Percentiles rank a stretch among this genome's conserved stretches.
phyloP scores from a whole-genome alignment of 2,888 invertebrate species.

The Axea sp. region DNA sequence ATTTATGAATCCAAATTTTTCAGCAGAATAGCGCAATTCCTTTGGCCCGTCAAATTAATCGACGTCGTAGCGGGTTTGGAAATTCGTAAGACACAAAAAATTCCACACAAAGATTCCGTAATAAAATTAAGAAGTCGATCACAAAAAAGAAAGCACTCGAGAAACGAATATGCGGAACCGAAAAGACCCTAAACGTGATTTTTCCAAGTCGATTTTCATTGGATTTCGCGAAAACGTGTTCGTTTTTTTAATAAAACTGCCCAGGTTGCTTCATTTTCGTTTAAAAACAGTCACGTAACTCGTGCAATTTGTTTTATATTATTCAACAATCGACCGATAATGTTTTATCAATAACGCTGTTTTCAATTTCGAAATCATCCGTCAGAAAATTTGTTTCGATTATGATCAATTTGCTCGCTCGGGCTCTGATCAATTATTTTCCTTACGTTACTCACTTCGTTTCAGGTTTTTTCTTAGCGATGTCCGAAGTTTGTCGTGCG shows the following conservation, averaged over 20 bases:
- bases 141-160: too few relatives aligned
- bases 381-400: not conserved
- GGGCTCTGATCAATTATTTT: too few relatives aligned
- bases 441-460: too few relatives aligned
- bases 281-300: constrained; percentile 19
- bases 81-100: too few relatives aligned
- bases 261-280: constrained; percentile 10
- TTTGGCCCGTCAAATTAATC: too few relatives aligned
- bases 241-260: constrained; percentile 37
- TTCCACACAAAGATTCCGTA: too few relatives aligned
- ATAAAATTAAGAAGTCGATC: constrained; percentile 42
- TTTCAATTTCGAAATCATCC: constrained; percentile 32
- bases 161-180: constrained; percentile 6
- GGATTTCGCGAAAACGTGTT: constrained; percentile 39
- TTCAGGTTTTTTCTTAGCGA: too few relatives aligned
- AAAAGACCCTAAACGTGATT: constrained; percentile 24
- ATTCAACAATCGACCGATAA: constrained; percentile 38
- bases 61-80: too few relatives aligned
- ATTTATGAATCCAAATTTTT: too few relatives aligned
- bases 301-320: constrained; percentile 40
- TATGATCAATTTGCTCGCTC: too few relatives aligned
- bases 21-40: too few relatives aligned
- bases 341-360: constrained; percentile 44
- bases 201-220: constrained; percentile 29
- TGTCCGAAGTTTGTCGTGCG: too few relatives aligned